Percentiles rank a stretch among this genome's conserved stretches.
Evolutionary conservation across 2,113 vertebrate species (phyloP).

Genomic region (Perccottus glenii): DNA sequence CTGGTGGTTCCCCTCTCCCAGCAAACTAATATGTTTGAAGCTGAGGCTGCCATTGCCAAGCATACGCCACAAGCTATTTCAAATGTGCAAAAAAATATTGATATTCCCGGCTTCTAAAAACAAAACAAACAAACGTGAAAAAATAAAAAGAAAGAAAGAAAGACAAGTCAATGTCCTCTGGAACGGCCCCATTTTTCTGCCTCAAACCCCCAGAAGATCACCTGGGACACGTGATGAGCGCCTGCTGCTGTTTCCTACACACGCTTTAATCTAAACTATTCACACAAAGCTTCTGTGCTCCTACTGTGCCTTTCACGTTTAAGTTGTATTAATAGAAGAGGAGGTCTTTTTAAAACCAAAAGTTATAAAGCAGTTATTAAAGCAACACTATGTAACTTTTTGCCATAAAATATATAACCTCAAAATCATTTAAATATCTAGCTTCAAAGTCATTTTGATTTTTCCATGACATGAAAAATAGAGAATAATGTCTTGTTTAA

Average conservation of each 20-base stretch:
- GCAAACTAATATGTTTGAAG: conserved; percentile 81
- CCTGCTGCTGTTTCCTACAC: conserved; percentile 36
- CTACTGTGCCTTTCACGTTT: neutral
- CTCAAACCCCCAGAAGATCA: conserved; percentile 50
- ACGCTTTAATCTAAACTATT: conserved; percentile 27
- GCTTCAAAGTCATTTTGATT: no score
- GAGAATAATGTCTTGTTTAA: no score
- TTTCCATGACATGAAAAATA: no score
- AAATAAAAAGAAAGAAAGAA: conserved; percentile 17
- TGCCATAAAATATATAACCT: no score
- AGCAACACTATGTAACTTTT: no score
- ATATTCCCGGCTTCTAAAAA: conserved; percentile 78
- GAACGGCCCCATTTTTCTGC: conserved; percentile 63
- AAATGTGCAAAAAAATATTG: conserved; percentile 73
- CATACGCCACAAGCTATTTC: conserved; percentile 76
- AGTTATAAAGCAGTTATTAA: no score
- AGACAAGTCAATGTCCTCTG: conserved; percentile 57
- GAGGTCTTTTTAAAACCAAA: no score
- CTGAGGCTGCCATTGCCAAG: conserved; percentile 71
- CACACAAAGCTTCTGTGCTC: neutral
- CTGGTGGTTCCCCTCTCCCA: conserved; percentile 66
- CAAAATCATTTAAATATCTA: no score
- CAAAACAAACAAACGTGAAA: conserved; percentile 60
- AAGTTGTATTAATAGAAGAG: neutral
- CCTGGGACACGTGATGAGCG: conserved; percentile 62